Conservation (phyloP, 2,113 vertebrate genomes). For the Osmerus eperlanus region DNA sequence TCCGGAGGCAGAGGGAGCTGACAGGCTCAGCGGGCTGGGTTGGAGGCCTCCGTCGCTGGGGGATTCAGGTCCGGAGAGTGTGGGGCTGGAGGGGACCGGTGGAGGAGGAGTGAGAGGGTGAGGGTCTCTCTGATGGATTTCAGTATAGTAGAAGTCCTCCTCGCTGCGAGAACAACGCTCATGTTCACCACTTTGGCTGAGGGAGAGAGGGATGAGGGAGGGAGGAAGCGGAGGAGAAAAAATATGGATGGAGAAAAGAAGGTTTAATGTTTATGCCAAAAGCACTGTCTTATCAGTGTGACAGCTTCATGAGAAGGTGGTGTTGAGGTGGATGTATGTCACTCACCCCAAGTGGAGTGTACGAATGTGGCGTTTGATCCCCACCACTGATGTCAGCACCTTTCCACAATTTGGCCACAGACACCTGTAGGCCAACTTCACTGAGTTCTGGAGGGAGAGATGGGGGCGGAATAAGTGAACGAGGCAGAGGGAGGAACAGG, state of each 20-base stretch:
- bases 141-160: constrained; percentile 93
- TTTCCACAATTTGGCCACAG: constrained; percentile 91
- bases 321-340: background rate
- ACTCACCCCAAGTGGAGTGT: constrained; percentile 87
- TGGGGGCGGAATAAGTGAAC: background rate
- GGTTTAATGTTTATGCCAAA: background rate
- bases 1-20: constrained; percentile 81
- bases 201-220: background rate
- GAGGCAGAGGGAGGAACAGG: background rate
- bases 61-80: background rate
- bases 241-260: background rate
- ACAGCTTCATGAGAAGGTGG: background rate
- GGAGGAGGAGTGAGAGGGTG: constrained; percentile 15
- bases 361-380: constrained; percentile 88
- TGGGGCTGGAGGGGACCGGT: constrained; percentile 1
- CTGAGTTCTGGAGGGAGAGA: constrained; percentile 74
- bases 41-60: constrained; percentile 41
- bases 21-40: constrained; percentile 76
- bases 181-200: constrained; percentile 71
- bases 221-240: background rate
- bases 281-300: background rate
- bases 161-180: constrained; percentile 81
- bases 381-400: constrained; percentile 84
- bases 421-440: constrained; percentile 85
- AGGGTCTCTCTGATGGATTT: constrained; percentile 69